Base-by-base conservation (phyloP, 92 coral and sea anemone species). In the Bergia puertoricense region DNA sequence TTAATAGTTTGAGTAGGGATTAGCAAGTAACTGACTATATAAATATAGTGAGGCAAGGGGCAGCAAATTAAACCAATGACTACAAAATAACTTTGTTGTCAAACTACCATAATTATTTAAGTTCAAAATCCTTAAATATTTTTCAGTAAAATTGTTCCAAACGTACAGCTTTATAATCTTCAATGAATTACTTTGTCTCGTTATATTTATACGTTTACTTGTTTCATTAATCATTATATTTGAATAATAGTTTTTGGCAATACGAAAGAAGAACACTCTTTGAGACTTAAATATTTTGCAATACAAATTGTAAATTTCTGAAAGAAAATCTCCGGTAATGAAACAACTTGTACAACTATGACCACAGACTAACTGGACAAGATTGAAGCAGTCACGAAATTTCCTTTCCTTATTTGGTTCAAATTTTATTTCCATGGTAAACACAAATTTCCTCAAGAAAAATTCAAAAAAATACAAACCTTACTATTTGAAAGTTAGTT, bases 291-390 rank as follows among this genome's bases (percentile, higher is more conserved):
- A 74, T 11, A 20, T 38, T 5, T 39, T 38, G 78, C 18, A 38
- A 74, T 38, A 40, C 41, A 38, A 74, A 38, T 39, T 38, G 46
- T 10, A 37, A 74, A 37, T 38, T 18, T 14, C 16, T 3, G 50
- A 20, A 30, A 50, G 30, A 30, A 18, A 23, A 36, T 44, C 39
- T 77, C 59, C 59, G 84, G 3, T 80, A 51, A 54, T 10, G 84
- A 57, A 79, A 8, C 54, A 79, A 79, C 67, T 3, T 10, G 30
- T 30, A 30, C 30, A 30, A 30, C 65, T 5, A 23, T 23, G 82
- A 79, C 36, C 51, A 45, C 23, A 79, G 4, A 11, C 66, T 76
- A 79, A 46, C 62, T 79, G 82, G 43, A 41, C 30, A 79, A 79
- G 18, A 80, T 54, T 80, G 22, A 23, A 80, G 20, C 9, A 18